Percentiles rank a stretch among this genome's conserved stretches.
Evolutionary conservation across 2,113 vertebrate genomes (phyloP).

Genomic region (Phrynocephalus versicolor): DNA sequence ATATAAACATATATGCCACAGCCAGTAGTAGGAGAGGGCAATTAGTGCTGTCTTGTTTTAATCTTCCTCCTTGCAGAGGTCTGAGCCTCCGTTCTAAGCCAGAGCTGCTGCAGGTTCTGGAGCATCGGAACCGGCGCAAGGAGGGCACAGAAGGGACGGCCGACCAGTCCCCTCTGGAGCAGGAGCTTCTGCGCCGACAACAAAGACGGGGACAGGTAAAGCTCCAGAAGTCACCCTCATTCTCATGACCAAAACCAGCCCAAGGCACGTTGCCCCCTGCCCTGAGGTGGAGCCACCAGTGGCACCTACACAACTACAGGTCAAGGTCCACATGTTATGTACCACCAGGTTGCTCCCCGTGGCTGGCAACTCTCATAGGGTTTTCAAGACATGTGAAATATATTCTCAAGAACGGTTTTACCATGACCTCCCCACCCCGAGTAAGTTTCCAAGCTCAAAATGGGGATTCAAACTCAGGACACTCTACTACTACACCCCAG

Average conservation of each 20-base stretch:
- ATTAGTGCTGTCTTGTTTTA: background rate
- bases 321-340: no score
- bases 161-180: constrained; percentile 31
- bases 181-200: constrained; percentile 45
- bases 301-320: no score
- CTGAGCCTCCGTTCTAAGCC: constrained; percentile 44
- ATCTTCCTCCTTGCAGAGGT: constrained; percentile 15
- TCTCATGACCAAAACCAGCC: background rate
- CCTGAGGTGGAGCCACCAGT: background rate
- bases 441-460: no score
- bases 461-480: no score
- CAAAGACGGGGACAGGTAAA: constrained; percentile 46
- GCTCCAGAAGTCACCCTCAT: accelerated
- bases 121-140: constrained; percentile 30
- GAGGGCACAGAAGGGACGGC: background rate
- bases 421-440: no score
- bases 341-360: no score
- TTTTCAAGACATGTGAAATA: no score
- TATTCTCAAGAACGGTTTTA: no score
- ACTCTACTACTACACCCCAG: no score
- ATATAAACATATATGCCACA: background rate
- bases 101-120: constrained; percentile 50
- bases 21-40: no score
- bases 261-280: background rate
- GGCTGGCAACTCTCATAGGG: no score